Evolutionary conservation across 2,797 vertebrate species (phyloP), one percentile per base, ranked within the genome.

Genomic region (Peromyscus melanophrys): DNA sequence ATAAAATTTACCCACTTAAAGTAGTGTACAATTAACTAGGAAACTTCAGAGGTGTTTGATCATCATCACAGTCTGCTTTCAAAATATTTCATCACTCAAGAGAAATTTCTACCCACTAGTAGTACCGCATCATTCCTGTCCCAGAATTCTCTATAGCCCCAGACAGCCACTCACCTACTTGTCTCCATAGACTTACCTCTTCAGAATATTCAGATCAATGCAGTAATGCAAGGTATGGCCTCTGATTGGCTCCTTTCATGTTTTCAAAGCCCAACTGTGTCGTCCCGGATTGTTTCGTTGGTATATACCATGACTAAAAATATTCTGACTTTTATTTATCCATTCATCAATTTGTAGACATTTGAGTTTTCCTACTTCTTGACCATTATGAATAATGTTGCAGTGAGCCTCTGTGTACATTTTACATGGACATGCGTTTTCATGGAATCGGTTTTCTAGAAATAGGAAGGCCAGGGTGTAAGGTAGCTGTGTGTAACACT

Each of bases 1-100:
- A 29, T 87, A 88, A 95, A 94, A 86, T 90, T 31, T 27, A 83
- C n/a, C 10, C 27, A 34, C 27, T 95, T 85, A 88, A 94, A 94
- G n/a, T 52, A 49, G 52, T 52, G 13, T 59, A 85, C 3, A 69
- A 0, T 77, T 95, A 90, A 75, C 14, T 67, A 86, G 34, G 92
- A 78, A 95, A 52, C 31, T 75, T 49, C 52, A 78, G 49, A 76
- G 19, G 10, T 92, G 16, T 88, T 16, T 23, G 80, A 2, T 29
- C 11, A 80, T 61, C 52, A 95, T 31, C 23, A 52, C 23, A 57
- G 23, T 55, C 63, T 88, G 80, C 83, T 71, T 91, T 95, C 73
- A 82, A 76, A 82, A 57, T 69, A 78, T 82, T 86, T 81, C 65
- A 43, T 73, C 9, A 43, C 21, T 23, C n/a, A 19, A 59, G 65